A percentile compares a stretch with the other conserved stretches of the same genome.
Conservation (phyloP, 2,113 vertebrate species). For the Hippopotamus amphibius region DNA sequence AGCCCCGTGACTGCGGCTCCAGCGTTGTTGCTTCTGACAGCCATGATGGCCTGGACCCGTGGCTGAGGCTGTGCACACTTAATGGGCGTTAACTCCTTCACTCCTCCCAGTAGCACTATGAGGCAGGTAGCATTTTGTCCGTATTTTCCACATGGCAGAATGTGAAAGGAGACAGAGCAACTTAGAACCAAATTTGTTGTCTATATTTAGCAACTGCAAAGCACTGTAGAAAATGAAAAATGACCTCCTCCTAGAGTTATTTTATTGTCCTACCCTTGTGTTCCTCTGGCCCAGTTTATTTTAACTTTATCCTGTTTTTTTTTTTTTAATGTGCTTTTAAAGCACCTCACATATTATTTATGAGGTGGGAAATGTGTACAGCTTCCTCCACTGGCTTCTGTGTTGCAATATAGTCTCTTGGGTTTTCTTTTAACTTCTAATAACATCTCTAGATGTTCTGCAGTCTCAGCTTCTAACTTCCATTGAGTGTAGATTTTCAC, state of each 20-base stretch:
- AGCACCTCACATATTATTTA: background rate
- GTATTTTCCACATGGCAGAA: background rate
- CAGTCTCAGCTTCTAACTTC: background rate
- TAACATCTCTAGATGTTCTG: background rate
- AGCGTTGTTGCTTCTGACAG: background rate
- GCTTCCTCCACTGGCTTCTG: background rate
- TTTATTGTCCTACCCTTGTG: background rate
- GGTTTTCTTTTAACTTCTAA: background rate
- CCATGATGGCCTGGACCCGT: too few relatives aligned
- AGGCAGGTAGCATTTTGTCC: background rate
- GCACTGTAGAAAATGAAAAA: background rate
- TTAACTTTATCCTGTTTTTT: background rate
- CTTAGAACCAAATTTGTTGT: background rate
- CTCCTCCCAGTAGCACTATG: background rate
- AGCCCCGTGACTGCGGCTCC: too few relatives aligned
- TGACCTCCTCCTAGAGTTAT: background rate
- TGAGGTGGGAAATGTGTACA: background rate
- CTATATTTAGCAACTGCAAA: background rate
- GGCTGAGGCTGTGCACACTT: background rate
- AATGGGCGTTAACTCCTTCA: background rate
- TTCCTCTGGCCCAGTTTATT: background rate
- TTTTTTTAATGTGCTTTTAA: background rate
- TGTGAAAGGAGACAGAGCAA: background rate
- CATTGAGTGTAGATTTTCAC: background rate
- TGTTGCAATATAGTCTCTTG: background rate